Percentiles rank a stretch among this genome's conserved stretches.
phyloP scores from a whole-genome alignment of 2,797 vertebrate genomes.

The Helarctos malayanus region DNA sequence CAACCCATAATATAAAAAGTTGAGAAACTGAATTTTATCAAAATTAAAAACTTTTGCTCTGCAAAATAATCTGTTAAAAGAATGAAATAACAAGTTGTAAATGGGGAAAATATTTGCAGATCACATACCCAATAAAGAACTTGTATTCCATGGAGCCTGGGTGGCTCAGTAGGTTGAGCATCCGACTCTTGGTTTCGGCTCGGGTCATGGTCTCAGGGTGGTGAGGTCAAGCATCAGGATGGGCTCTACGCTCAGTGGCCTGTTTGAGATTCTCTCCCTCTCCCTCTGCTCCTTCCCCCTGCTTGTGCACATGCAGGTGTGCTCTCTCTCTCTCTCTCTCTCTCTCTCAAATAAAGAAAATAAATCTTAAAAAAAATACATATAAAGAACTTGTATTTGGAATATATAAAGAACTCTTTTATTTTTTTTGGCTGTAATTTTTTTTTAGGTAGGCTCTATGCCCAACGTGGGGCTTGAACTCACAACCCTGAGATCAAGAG shows the following conservation, averaged over 20 bases:
- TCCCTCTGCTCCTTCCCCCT: neutral
- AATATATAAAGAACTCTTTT: neutral
- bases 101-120: neutral
- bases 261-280: neutral
- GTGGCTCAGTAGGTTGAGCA: neutral
- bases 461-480: neutral
- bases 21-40: neutral
- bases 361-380: neutral
- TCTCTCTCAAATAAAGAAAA: neutral
- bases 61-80: neutral
- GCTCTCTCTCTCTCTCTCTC: neutral
- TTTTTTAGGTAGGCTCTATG: neutral
- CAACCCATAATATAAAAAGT: neutral
- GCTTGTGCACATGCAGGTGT: fast-evolving
- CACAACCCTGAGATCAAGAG: neutral
- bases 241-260: neutral
- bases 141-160: neutral
- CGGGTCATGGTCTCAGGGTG: neutral
- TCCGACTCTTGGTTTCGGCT: neutral
- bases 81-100: neutral
- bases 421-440: neutral
- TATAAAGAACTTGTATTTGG: neutral
- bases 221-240: neutral
- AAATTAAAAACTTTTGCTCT: neutral
- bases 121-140: neutral